phyloP scores from a whole-genome alignment of 1,140 invertebrate genomes.

The Drosophila nigromelanica region DNA sequence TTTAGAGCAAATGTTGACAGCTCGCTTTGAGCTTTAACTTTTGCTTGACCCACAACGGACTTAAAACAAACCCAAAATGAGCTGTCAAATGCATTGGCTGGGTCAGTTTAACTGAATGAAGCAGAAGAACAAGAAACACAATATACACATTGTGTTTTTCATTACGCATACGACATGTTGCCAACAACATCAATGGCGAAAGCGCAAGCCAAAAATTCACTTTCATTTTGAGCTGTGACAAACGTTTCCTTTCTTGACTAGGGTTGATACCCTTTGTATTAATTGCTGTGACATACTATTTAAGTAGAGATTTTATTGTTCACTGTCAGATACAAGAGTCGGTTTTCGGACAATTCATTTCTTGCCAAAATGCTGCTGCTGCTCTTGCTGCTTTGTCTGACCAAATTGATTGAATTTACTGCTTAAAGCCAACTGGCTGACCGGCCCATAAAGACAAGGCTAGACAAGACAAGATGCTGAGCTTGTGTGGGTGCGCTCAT shows the following conservation, averaged over 20 bases:
- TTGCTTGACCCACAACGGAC: neutral
- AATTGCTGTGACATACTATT: constrained; percentile 53
- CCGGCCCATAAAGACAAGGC: constrained; percentile 36
- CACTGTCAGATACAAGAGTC: constrained; percentile 26
- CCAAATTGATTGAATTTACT: constrained; percentile 58
- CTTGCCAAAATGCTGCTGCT: neutral
- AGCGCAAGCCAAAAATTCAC: constrained; percentile 23
- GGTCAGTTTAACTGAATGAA: constrained; percentile 1
- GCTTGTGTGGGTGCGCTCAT: constrained; percentile 58
- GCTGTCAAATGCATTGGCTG: constrained; percentile 21
- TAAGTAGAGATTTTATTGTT: constrained; percentile 51
- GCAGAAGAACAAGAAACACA: neutral
- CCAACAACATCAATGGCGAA: neutral
- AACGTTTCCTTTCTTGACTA: neutral
- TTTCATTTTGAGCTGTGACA: constrained; percentile 45
- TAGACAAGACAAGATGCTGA: constrained; percentile 3
- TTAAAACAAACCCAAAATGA: constrained; percentile 4
- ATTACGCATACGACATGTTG: constrained; percentile 42
- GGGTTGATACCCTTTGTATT: constrained; percentile 32
- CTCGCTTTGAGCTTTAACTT: constrained; percentile 9
- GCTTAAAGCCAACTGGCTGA: constrained; percentile 42
- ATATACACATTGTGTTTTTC: neutral
- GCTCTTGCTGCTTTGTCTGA: constrained; percentile 12
- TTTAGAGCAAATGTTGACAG: constrained; percentile 15
- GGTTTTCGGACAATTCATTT: constrained; percentile 6